Evolutionary conservation across 2,113 vertebrate genomes (phyloP), one percentile per base, ranked within the genome.

Genomic region (Scomber scombrus): DNA sequence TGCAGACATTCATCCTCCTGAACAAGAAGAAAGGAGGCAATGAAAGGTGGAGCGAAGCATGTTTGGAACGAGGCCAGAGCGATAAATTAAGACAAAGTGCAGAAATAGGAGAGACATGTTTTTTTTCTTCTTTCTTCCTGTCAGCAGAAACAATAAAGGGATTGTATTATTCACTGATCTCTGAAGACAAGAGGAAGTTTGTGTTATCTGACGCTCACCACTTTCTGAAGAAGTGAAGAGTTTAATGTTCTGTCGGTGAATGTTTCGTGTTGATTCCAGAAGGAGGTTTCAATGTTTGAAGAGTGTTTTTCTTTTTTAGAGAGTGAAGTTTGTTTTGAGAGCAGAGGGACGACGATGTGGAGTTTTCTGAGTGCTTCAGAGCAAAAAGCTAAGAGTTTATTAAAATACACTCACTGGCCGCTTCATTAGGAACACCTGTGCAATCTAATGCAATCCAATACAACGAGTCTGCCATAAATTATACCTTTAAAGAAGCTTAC

Each of bases 71-170:
- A 21, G 18, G 83, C 80, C 85, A 86, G 57, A 12, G 46, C 49
- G 61, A 85, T 80, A 82, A 88, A 88, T 88, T 74, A 79, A 74
- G 19, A 78, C 61, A 52, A 60, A 82, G 75, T 47, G 71, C 14
- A 40, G n/a, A 63, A 34, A 85, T 3, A 47, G 73, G 61, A 82
- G 77, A 78, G 61, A 58, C 13, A n/a, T n/a, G 58, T 50, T 61
- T 64, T 56, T 40, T 71, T 86, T 82, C 75, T 78, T 50, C 57
- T 64, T 56, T 40, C 67, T 86, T 82, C 78, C 80, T 34, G 62
- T 1, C 5, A 26, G 31, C 46, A 47, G 57, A 85, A 75, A 82
- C 72, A 84, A 84, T 63, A 72, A 54, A 45, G 11, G 21, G 78
- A 34, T 68, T 84, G 71, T 79, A 0, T 78, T 43, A 43, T 61